phyloP scores from a whole-genome alignment of 2,797 vertebrate genomes.

The Pelochelys cantorii region DNA sequence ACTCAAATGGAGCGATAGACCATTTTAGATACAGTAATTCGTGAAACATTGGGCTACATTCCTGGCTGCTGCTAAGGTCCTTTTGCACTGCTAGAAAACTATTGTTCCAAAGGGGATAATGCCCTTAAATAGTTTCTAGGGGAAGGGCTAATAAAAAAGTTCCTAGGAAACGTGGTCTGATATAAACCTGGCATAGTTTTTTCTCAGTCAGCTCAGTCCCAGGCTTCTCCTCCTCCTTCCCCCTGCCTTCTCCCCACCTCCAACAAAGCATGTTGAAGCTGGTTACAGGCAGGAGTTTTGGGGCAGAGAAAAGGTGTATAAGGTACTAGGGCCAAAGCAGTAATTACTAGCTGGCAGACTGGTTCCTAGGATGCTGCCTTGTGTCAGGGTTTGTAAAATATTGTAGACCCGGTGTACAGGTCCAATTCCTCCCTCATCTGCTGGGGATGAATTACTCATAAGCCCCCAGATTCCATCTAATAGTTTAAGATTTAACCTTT shows the following conservation, averaged over 20 bases:
- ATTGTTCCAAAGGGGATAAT: background rate
- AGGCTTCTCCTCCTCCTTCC: background rate
- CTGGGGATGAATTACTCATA: background rate
- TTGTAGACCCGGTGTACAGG: background rate
- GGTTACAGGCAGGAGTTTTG: background rate
- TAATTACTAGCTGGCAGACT: background rate
- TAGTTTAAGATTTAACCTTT: background rate
- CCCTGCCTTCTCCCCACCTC: no score
- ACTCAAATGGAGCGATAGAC: background rate
- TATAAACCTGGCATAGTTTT: background rate
- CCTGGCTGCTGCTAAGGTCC: rapidly evolving
- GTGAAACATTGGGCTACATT: background rate
- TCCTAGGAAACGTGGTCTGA: background rate
- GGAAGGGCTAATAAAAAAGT: background rate
- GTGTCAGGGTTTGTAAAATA: background rate
- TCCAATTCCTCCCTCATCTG: background rate
- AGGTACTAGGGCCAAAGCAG: conserved; percentile 7
- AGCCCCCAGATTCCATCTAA: background rate
- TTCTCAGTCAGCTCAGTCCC: background rate
- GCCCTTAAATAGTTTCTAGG: background rate
- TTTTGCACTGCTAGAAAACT: background rate
- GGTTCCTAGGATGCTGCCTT: background rate
- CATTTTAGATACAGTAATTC: background rate
- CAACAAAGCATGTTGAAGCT: background rate
- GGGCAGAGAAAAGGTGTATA: background rate